Conservation (phyloP, 2,888 invertebrate genomes). For the Odontomyia ornata region DNA sequence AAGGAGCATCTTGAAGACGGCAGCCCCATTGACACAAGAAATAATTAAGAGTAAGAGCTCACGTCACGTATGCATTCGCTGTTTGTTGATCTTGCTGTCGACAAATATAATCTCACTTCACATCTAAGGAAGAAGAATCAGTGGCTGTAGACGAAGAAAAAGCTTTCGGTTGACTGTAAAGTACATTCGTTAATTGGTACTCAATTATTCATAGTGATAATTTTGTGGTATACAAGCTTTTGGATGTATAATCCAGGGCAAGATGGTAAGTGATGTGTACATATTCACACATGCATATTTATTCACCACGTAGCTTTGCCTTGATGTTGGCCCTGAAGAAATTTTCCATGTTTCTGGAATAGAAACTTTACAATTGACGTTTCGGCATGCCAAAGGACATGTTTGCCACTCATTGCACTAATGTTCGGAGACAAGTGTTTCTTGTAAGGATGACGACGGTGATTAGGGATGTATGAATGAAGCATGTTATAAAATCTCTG, state of each 20-base stretch:
- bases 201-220: constrained; percentile 48
- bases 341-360: too few species aligned
- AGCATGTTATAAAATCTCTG: too few species aligned
- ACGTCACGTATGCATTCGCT: background rate
- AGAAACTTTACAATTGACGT: too few species aligned
- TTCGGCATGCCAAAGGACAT: too few species aligned
- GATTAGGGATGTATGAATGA: too few species aligned
- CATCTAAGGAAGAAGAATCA: background rate
- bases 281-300: too few species aligned
- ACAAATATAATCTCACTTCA: constrained; percentile 16
- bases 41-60: background rate
- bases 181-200: constrained; percentile 47
- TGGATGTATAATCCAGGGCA: background rate
- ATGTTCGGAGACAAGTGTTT: too few species aligned
- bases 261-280: background rate
- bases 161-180: constrained; percentile 20
- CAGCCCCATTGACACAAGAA: too few species aligned
- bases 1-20: too few species aligned
- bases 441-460: too few species aligned
- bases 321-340: background rate
- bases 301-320: background rate
- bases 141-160: background rate
- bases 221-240: constrained; percentile 42
- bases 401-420: too few species aligned
- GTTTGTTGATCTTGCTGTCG: constrained; percentile 33